These are phyloP conservation scores for Arrhamphus sclerolepis DNA, from an alignment of 2,797 vertebrate species.

Conservation along the genomic window DNA sequence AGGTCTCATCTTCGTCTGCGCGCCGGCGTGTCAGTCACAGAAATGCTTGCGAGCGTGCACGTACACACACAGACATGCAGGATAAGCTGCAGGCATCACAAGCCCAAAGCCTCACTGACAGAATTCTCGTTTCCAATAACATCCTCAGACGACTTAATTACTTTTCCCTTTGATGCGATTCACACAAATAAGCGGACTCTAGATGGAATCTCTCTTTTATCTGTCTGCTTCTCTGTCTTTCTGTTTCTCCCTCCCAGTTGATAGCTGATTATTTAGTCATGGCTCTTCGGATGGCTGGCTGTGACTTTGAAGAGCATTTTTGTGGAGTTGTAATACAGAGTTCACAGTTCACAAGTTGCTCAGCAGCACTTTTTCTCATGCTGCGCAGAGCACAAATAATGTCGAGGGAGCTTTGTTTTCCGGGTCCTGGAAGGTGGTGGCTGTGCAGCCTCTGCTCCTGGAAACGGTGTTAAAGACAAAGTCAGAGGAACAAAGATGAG, in stretches of 20 bases:
- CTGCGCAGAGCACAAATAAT: background rate
- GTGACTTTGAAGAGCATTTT: conserved; percentile 46
- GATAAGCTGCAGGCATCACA: conserved; percentile 77
- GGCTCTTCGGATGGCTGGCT: conserved; percentile 47
- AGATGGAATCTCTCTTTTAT: conserved; percentile 71
- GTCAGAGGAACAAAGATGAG: too few species aligned
- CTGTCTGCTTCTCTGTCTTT: conserved; percentile 22
- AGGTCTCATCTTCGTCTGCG: conserved; percentile 71
- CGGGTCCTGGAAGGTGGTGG: background rate
- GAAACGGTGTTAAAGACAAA: too few species aligned
- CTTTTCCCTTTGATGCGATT: conserved; percentile 79
- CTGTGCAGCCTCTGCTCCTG: background rate
- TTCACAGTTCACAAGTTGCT: conserved; percentile 18
- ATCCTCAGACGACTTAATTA: conserved; percentile 84
- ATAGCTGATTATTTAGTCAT: conserved; percentile 62
- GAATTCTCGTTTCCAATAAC: conserved; percentile 80
- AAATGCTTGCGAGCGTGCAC: conserved; percentile 37
- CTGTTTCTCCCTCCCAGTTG: conserved; percentile 34
- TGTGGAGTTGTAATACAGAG: conserved; percentile 36
- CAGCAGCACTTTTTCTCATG: background rate
- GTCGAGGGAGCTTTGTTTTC: conserved; percentile 17
- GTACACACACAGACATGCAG: conserved; percentile 30
- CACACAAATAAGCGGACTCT: conserved; percentile 68
- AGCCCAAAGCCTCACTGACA: conserved; percentile 73
- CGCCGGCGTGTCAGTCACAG: conserved; percentile 46